Evolutionary conservation across 2,797 vertebrate genomes (phyloP).

Genomic region (Hylomyscus alleni): DNA sequence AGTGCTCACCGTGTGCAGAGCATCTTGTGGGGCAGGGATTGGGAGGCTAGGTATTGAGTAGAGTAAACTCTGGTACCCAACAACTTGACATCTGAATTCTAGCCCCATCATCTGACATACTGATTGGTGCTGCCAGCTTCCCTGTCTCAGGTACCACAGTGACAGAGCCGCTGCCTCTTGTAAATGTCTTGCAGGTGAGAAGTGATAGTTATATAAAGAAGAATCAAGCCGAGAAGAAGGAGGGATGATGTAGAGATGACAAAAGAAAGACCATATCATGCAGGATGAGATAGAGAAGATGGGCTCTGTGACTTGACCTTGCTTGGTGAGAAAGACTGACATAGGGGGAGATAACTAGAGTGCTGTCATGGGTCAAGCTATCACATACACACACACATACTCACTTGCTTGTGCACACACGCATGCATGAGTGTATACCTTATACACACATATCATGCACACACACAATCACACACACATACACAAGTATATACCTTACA

Average conservation of each 20-base stretch:
- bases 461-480: not conserved
- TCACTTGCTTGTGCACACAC: not conserved
- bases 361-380: not conserved
- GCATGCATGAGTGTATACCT: no score
- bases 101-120: fast-evolving
- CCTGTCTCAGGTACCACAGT: not conserved
- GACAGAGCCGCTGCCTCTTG: no score
- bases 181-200: not conserved
- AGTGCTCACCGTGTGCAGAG: not conserved
- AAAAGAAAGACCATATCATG: no score
- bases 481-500: no score
- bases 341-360: not conserved
- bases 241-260: not conserved
- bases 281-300: not conserved
- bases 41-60: not conserved
- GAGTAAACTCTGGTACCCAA: not conserved
- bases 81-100: not conserved
- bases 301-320: not conserved
- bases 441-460: not conserved
- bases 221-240: no score
- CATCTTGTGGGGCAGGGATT: fast-evolving
- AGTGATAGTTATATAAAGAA: not conserved
- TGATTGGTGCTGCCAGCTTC: fast-evolving
- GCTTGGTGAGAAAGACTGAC: not conserved
- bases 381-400: not conserved